Base-by-base conservation (phyloP, 1,140 invertebrate species). In the Trissolcus basalis region DNA sequence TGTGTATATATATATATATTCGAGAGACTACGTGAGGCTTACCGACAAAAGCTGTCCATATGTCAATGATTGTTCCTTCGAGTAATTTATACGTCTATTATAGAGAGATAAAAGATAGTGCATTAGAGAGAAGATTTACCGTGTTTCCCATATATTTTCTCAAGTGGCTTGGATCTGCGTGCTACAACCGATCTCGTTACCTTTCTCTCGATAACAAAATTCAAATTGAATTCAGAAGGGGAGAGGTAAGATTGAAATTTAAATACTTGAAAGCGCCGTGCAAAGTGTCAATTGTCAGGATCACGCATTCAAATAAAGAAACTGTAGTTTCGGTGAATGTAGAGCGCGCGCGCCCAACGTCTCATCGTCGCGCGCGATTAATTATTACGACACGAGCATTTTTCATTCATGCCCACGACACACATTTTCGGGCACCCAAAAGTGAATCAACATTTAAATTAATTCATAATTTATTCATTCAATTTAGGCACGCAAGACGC, bases 401-500 rank as follows among this genome's bases (percentile, higher is more conserved):
- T 69, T 69, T 69, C 49, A 48, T 59, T 59, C 48, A 45, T 35
- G n/a, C n/a, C n/a, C n/a, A n/a, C 43, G 6, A 35, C 11, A 7
- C 27, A 49, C 43, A 15, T 33, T 60, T 61, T 61, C 53, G 14
- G 33, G 45, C 58, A n/a, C n/a, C n/a, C 35, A 35, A 59, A 72
- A 65, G 48, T 53, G 43, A 72, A 72, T 72, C 69, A 72, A 72
- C 69, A 72, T 72, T 48, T 64, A 72, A 72, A 72, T 72, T 65
- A 65, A 55, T 73, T 65, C 65, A 54, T 65, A 73, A 73, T 73
- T 60, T 73, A 73, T 73, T 73, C 70, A 73, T 73, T 73, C 56
- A 73, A 65, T 73, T 73, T 73, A 2, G 61, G 41, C 16, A 47
- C 3, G 53, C 45, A 41, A 36, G 43, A 55, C 45, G 70, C 61